Conservation (phyloP, 2,888 invertebrate genomes). For the Drosophila paranaensis region DNA sequence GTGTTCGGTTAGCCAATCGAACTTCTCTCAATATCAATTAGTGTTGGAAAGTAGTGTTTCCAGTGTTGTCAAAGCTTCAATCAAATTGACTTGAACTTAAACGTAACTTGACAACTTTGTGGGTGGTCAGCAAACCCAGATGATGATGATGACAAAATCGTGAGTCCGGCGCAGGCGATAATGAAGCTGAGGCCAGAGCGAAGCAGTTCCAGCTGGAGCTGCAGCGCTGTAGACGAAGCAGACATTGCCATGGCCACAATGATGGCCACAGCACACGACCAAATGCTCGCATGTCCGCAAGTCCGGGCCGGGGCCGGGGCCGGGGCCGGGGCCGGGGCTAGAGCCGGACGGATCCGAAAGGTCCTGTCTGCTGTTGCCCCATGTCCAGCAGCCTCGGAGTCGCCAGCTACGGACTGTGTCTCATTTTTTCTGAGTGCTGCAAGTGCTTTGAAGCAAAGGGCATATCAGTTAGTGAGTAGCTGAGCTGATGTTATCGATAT, state of each 20-base stretch:
- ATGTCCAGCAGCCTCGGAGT: constrained; percentile 11
- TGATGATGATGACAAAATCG: constrained; percentile 36
- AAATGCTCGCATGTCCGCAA: constrained; percentile 39
- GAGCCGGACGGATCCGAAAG: constrained; percentile 9
- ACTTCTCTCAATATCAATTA: background rate
- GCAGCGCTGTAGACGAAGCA: background rate
- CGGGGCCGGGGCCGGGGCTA: background rate
- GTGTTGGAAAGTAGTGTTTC: background rate
- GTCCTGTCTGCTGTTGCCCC: constrained; percentile 14
- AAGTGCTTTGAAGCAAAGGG: background rate
- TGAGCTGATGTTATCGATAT: background rate
- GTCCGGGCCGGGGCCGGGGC: background rate
- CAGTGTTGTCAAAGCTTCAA: constrained; percentile 1
- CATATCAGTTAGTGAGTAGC: background rate
- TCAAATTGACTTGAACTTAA: background rate
- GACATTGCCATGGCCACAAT: constrained; percentile 48
- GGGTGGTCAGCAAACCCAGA: constrained; percentile 26
- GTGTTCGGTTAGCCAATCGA: background rate
- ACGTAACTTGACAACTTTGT: constrained; percentile 57
- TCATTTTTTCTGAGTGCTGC: background rate
- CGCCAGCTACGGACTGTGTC: background rate
- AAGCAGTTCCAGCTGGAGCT: background rate
- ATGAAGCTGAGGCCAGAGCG: constrained; percentile 44
- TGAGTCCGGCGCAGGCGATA: constrained; percentile 52
- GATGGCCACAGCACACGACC: constrained; percentile 70